These are phyloP conservation scores for Bombylius discolor DNA, from an alignment of 2,888 invertebrate genomes.

Conservation along the genomic window DNA sequence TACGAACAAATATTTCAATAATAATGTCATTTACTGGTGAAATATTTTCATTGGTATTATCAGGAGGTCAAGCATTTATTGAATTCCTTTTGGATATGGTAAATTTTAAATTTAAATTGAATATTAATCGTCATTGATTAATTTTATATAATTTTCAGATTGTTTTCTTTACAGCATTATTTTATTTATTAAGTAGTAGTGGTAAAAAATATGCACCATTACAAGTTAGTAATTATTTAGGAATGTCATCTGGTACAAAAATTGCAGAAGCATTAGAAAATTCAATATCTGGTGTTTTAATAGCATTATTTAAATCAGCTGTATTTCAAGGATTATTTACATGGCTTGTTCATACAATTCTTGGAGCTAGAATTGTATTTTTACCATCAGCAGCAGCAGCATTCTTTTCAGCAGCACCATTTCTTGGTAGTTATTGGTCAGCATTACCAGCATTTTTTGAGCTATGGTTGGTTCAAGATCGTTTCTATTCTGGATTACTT, in stretches of 20 bases:
- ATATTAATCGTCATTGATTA: neutral
- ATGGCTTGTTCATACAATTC: constrained; percentile 91
- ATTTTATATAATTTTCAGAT: constrained; percentile 47
- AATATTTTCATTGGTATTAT: constrained; percentile 72
- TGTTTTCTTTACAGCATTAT: constrained; percentile 92
- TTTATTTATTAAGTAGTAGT: constrained; percentile 84
- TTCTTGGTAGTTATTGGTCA: constrained; percentile 92
- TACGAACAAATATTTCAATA: constrained; percentile 85
- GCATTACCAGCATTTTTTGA: constrained; percentile 89
- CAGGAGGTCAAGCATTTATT: constrained; percentile 80
- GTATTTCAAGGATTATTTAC: constrained; percentile 97
- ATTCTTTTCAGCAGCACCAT: constrained; percentile 87
- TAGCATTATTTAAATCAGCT: constrained; percentile 93
- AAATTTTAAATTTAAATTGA: constrained; percentile 20
- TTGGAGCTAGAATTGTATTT: constrained; percentile 89
- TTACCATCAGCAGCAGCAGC: constrained; percentile 80
- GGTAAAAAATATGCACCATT: constrained; percentile 83
- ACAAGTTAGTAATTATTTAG: constrained; percentile 69
- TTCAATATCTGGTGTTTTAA: constrained; percentile 86
- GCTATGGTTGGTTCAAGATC: constrained; percentile 84
- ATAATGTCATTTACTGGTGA: constrained; percentile 74
- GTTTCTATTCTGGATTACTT: constrained; percentile 65
- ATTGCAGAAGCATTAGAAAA: constrained; percentile 74
- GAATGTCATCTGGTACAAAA: constrained; percentile 62
- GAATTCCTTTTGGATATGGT: constrained; percentile 78